Conservation (phyloP, 2,888 invertebrate species). For the Epirrhoe alternata region DNA sequence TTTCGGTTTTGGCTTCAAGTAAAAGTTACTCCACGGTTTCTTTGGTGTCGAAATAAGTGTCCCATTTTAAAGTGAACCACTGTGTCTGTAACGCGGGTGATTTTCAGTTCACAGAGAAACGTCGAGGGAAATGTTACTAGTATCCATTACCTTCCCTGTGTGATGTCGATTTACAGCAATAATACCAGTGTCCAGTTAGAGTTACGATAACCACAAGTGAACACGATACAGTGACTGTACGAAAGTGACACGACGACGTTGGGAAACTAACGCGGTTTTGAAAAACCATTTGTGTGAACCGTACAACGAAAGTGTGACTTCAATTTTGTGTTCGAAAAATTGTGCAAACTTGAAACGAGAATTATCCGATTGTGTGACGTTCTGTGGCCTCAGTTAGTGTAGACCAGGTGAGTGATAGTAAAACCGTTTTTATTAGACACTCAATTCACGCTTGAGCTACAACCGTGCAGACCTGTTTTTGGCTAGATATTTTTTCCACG, state of each 20-base stretch:
- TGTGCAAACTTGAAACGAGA: slow-evolving; percentile 33
- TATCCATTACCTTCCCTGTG: slow-evolving; percentile 79
- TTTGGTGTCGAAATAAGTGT: slow-evolving; percentile 54
- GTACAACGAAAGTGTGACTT: slow-evolving; percentile 60
- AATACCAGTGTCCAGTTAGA: slow-evolving; percentile 75
- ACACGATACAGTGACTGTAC: slow-evolving; percentile 74
- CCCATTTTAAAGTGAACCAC: slow-evolving; percentile 53
- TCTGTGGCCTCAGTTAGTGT: slow-evolving; percentile 32
- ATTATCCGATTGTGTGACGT: slow-evolving; percentile 35
- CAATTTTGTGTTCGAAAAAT: slow-evolving; percentile 47
- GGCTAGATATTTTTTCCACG: slow-evolving; percentile 28
- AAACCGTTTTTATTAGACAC: slow-evolving; percentile 43
- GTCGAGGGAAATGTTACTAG: slow-evolving; percentile 70
- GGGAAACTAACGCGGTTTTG: slow-evolving; percentile 76
- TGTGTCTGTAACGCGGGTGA: slow-evolving; percentile 63
- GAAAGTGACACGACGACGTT: slow-evolving; percentile 77
- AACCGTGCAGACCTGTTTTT: slow-evolving; percentile 34
- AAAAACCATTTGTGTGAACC: slow-evolving; percentile 65
- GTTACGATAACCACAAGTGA: slow-evolving; percentile 82
- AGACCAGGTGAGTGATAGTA: slow-evolving; percentile 52
- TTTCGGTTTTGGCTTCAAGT: slow-evolving; percentile 6
- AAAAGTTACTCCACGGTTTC: slow-evolving; percentile 59
- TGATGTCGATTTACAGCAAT: slow-evolving; percentile 69
- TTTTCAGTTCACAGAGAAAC: slow-evolving; percentile 75
- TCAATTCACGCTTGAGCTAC: slow-evolving; percentile 21